These are phyloP conservation scores for Aplidium turbinatum DNA, from an alignment of 23 tunicate genomes.

Conservation along the genomic window DNA sequence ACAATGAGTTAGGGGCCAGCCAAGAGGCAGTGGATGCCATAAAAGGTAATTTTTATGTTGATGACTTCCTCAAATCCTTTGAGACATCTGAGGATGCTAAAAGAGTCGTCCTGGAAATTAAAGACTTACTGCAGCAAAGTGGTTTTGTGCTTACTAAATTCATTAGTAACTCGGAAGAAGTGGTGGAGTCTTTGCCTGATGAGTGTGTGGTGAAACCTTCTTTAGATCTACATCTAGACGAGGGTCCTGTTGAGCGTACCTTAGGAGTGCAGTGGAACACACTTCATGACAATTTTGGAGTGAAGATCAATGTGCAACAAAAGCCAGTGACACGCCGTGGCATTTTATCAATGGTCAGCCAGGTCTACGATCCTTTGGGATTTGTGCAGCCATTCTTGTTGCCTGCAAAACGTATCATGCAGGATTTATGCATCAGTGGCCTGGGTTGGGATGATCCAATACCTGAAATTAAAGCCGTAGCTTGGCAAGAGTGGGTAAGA, in stretches of 20 bases:
- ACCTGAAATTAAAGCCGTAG: not conserved
- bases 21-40: not conserved
- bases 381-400: conserved; percentile 3
- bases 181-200: conserved; percentile 1
- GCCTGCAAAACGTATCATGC: conserved; percentile 7
- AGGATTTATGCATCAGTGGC: not conserved
- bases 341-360: conserved; percentile 8
- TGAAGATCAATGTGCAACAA: not conserved
- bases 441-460: conserved; percentile 12
- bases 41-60: not conserved
- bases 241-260: not conserved
- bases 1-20: not conserved
- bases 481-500: conserved; percentile 10
- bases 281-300: not conserved
- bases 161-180: not conserved
- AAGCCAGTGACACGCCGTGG: conserved; percentile 30
- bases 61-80: conserved; percentile 13
- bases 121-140: not conserved
- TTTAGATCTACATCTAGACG: conserved; percentile 14
- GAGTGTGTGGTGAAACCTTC: no score
- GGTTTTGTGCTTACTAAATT: conserved; percentile 21
- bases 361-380: conserved; percentile 29
- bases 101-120: conserved; percentile 1
- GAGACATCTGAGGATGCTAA: not conserved
- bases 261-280: conserved; percentile 24